Percentiles rank a stretch among this genome's conserved stretches.
These are phyloP conservation scores for Megaptera novaeangliae DNA, from an alignment of 2,113 vertebrate genomes.

Conservation along the genomic window DNA sequence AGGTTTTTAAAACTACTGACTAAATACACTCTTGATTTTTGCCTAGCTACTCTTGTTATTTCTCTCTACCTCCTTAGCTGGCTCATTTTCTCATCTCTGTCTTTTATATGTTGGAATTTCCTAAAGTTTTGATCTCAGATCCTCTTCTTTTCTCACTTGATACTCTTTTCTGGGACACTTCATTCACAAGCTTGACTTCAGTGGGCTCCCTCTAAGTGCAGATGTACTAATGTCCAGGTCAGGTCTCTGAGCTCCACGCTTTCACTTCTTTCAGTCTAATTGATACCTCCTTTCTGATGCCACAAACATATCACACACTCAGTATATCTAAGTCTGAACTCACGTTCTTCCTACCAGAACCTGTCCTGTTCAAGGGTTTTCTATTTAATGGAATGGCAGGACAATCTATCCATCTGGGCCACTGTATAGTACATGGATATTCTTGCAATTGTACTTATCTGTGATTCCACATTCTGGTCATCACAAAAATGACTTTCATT, in stretches of 20 bases:
- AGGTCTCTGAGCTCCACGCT: accelerated
- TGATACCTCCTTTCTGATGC: background rate
- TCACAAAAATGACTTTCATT: background rate
- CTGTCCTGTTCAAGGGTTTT: background rate
- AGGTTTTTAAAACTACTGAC: background rate
- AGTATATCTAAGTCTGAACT: background rate
- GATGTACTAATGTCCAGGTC: background rate
- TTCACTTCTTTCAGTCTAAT: background rate
- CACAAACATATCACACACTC: background rate
- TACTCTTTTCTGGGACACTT: background rate
- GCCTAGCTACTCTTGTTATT: background rate
- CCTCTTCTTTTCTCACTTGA: background rate
- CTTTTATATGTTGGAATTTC: background rate
- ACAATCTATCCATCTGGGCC: background rate
- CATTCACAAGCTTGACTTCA: background rate
- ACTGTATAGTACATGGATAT: background rate
- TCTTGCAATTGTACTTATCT: background rate
- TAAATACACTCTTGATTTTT: background rate
- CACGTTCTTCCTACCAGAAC: accelerated
- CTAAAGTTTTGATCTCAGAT: background rate
- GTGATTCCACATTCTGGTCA: background rate
- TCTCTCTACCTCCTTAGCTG: background rate
- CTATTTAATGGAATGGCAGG: background rate
- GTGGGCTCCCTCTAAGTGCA: background rate
- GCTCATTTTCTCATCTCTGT: background rate